Base-by-base conservation (phyloP, 2,888 invertebrate genomes). In the Pyrrhosoma nymphula region DNA sequence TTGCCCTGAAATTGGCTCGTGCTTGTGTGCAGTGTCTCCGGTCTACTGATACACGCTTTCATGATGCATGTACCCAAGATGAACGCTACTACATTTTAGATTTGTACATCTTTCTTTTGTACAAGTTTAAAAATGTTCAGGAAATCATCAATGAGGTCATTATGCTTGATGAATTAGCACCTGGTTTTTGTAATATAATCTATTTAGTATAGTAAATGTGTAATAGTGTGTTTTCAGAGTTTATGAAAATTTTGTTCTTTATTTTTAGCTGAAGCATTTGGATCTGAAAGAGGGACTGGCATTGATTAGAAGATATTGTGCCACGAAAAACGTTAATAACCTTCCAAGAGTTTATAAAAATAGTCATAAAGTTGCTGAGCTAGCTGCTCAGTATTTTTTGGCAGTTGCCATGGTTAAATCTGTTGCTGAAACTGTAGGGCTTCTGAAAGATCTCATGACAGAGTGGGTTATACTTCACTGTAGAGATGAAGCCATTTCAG, bases 11-110 rank as follows among this genome's bases (percentile, higher is more conserved):
- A 95, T 97, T 98, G 95, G 97, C 97, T 63, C 96, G 97, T 95
- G 97, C 97, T 30, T 97, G 98, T 96, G 97, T 98, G 96, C 97
- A 97, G 96, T 97, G 97, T 95, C 97, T 97, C 95, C 97, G 97
- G 16, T 95, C 95, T 82, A 93, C 95, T 90, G 96, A 95, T 95
- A 95, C 96, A 23, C 95, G 95, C n/a, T 95, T 95, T 35, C 90
- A 82, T n/a, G 95, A 96, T 56, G 93, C 95, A 3, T 96, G 95
- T 95, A 95, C 96, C 56, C 95, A 95, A 89, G 96, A 96, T 69
- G 97, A 98, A 96, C 97, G 97, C 96, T 97, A 97, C 96, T 97
- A 97, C 96, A 97, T 98, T 96, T 97, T 97, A 96, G 98, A 98
- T 96, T 97, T 98, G 95, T 97, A 98, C 96, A 97, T 98, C 96